Conservation (phyloP, 2,888 invertebrate genomes). For the Pyrgus malvae region DNA sequence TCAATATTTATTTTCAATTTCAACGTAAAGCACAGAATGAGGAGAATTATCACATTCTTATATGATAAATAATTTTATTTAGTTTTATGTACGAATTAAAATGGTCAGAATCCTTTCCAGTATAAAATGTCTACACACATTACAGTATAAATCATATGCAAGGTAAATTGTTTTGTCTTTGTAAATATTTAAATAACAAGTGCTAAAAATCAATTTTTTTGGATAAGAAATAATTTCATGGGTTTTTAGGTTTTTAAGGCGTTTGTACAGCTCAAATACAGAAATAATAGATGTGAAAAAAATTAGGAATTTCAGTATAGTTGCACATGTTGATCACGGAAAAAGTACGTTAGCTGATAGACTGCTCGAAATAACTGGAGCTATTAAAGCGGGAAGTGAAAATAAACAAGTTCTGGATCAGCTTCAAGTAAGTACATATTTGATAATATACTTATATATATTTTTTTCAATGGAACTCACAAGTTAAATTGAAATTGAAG, state of each 20-base stretch:
- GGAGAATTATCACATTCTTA: no score
- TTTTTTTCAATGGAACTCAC: no score
- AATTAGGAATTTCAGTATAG: slow-evolving; percentile 97
- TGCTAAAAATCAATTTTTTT: not conserved
- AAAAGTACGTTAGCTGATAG: slow-evolving; percentile 98
- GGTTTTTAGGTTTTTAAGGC: slow-evolving; percentile 42
- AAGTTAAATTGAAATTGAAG: no score
- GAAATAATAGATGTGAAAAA: slow-evolving; percentile 50
- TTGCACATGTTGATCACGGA: slow-evolving; percentile 99
- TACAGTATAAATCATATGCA: not conserved
- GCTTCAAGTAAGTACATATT: slow-evolving; percentile 77
- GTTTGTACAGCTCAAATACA: slow-evolving; percentile 48
- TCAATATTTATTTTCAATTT: not conserved
- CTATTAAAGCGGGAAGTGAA: slow-evolving; percentile 84
- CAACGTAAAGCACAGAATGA: not conserved
- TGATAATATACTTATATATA: not conserved
- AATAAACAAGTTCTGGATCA: slow-evolving; percentile 89
- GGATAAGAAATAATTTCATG: not conserved
- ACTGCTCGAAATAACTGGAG: slow-evolving; percentile 95
- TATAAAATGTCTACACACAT: slow-evolving; percentile 1
- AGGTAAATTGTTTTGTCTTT: slow-evolving; percentile 3
- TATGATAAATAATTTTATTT: not conserved
- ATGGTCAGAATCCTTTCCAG: slow-evolving; percentile 11
- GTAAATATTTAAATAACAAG: not conserved
- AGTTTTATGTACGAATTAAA: not conserved